phyloP scores from a whole-genome alignment of 2,888 invertebrate species.

The Isotomurus palustris region DNA sequence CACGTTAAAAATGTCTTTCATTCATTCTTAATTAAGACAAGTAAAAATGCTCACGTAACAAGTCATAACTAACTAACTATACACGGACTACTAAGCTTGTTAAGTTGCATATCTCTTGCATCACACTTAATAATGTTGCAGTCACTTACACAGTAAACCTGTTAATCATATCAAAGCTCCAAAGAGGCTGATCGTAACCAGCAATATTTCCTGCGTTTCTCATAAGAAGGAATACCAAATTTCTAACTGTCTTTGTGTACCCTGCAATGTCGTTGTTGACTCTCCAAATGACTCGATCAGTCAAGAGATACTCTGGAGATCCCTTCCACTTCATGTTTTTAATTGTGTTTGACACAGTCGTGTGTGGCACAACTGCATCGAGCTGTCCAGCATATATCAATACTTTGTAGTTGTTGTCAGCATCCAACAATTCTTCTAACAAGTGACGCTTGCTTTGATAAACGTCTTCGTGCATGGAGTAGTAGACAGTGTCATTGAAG shows the following conservation, averaged over 20 bases:
- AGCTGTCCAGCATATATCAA: slow-evolving; percentile 35
- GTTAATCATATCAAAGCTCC: slow-evolving; percentile 41
- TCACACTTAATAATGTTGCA: neutral
- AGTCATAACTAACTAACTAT: no score
- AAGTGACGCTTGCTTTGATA: slow-evolving; percentile 33
- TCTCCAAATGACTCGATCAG: slow-evolving; percentile 36
- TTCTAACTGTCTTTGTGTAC: slow-evolving; percentile 35
- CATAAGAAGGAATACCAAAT: slow-evolving; percentile 36
- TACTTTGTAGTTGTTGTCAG: slow-evolving; percentile 36
- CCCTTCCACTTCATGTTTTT: slow-evolving; percentile 35
- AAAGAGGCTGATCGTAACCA: slow-evolving; percentile 34
- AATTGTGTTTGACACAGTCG: slow-evolving; percentile 30
- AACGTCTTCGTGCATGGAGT: slow-evolving; percentile 38
- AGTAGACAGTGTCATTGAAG: slow-evolving; percentile 39
- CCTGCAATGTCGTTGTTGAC: slow-evolving; percentile 38
- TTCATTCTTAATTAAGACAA: no score
- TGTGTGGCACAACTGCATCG: slow-evolving; percentile 34
- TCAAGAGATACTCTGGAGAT: slow-evolving; percentile 26
- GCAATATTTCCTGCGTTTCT: slow-evolving; percentile 37
- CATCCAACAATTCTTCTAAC: slow-evolving; percentile 33
- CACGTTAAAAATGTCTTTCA: no score
- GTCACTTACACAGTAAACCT: slow-evolving; percentile 32
- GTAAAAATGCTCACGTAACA: no score
- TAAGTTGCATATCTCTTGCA: no score
- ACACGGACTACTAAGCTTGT: no score